Conservation (phyloP, 1,140 invertebrate genomes). For the Aphaenogaster ashmeadi region DNA sequence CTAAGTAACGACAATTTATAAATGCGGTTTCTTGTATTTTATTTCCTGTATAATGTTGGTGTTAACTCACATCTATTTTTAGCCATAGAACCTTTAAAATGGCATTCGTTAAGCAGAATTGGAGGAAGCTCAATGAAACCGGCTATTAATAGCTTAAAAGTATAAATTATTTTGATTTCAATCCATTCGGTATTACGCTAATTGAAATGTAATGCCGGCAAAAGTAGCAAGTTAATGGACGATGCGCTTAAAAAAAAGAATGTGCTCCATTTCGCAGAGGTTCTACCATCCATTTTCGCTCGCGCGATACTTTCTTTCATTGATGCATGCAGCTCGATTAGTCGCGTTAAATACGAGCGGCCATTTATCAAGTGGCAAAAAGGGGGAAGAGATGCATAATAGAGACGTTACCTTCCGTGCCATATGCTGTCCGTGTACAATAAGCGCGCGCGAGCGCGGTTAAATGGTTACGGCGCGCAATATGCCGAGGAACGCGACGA, state of each 20-base stretch:
- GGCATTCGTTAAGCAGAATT: conserved; percentile 6
- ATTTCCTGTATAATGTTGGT: not conserved
- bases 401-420: conserved; percentile 82
- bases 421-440: conserved; percentile 80
- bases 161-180: conserved; percentile 20
- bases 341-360: conserved; percentile 76
- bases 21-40: not conserved
- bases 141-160: not conserved
- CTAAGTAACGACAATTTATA: not conserved
- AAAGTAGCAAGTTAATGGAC: conserved; percentile 22
- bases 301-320: conserved; percentile 38
- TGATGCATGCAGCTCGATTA: conserved; percentile 74
- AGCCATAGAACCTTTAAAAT: not conserved
- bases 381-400: conserved; percentile 72
- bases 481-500: conserved; percentile 78
- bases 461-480: conserved; percentile 79
- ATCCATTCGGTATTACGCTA: conserved; percentile 21
- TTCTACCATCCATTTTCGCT: not conserved
- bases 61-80: not conserved
- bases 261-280: conserved; percentile 3
- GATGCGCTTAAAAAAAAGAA: conserved; percentile 14
- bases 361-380: conserved; percentile 79
- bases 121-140: not conserved
- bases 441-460: conserved; percentile 74
- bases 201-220: conserved; percentile 27